These are phyloP conservation scores for Acridotheres tristis DNA, from an alignment of 2,797 vertebrate genomes.

Conservation along the genomic window DNA sequence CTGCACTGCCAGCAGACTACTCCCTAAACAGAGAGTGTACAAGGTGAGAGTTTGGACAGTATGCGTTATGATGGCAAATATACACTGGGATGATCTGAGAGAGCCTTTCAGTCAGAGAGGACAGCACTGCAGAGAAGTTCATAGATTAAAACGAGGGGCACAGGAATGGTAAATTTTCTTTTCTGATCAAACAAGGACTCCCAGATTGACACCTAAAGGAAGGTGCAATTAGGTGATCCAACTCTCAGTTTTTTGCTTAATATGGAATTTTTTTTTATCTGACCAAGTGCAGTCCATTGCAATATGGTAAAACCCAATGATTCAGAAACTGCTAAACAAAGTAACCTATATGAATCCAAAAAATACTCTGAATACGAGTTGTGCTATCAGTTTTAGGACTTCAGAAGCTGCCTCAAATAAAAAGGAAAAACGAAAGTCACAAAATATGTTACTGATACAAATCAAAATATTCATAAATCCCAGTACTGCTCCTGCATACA, in stretches of 20 bases:
- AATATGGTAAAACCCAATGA: neutral
- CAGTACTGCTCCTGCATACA: neutral
- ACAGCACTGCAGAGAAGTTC: neutral
- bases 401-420: neutral
- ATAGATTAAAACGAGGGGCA: neutral
- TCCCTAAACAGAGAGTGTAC: neutral
- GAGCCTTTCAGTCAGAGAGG: neutral
- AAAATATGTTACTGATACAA: neutral
- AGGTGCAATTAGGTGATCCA: neutral
- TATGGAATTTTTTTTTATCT: neutral
- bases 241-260: neutral
- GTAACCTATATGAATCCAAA: neutral
- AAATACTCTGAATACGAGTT: neutral
- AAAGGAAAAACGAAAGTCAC: neutral
- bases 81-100: neutral
- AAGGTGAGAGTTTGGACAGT: neutral
- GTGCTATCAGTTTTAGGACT: neutral
- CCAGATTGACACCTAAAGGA: neutral
- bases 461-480: neutral
- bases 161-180: neutral
- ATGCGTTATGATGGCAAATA: neutral
- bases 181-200: neutral
- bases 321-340: neutral
- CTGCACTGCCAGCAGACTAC: neutral
- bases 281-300: neutral